Evolutionary conservation across 2,113 vertebrate genomes (phyloP).

Genomic region (Atlantisia rogersi): DNA sequence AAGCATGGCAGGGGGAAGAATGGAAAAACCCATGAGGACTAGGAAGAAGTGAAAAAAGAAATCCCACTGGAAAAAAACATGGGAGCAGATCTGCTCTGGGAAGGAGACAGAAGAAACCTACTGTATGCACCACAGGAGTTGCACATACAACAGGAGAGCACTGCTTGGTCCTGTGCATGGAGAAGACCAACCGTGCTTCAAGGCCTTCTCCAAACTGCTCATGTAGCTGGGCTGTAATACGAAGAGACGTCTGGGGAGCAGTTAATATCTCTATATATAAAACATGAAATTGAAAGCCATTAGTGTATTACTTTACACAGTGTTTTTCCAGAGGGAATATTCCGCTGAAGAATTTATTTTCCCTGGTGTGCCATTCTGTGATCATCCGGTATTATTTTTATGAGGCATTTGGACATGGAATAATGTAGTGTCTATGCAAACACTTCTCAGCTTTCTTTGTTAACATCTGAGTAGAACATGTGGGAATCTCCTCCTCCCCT

Average conservation of each 20-base stretch:
- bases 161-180: not conserved
- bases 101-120: not conserved
- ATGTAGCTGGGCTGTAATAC: conserved; percentile 62
- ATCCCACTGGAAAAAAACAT: not conserved
- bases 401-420: conserved; percentile 75
- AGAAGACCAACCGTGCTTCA: not conserved
- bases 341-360: conserved; percentile 70
- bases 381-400: conserved; percentile 75
- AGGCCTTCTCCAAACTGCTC: conserved; percentile 46
- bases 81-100: not conserved
- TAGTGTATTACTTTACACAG: conserved; percentile 75
- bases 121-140: not conserved
- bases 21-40: not conserved
- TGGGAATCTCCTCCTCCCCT: conserved; percentile 53
- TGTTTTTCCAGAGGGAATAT: conserved; percentile 72
- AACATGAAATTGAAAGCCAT: conserved; percentile 76
- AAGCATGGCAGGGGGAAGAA: not conserved
- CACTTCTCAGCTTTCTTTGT: conserved; percentile 77
- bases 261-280: conserved; percentile 72
- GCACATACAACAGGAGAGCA: not conserved
- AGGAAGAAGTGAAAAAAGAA: not conserved
- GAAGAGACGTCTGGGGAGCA: conserved; percentile 70
- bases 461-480: conserved; percentile 77
- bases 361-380: conserved; percentile 58
- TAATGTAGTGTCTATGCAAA: conserved; percentile 77